These are phyloP conservation scores for Hippopotamus amphibius DNA, from an alignment of 2,113 vertebrate species.

Conservation along the genomic window DNA sequence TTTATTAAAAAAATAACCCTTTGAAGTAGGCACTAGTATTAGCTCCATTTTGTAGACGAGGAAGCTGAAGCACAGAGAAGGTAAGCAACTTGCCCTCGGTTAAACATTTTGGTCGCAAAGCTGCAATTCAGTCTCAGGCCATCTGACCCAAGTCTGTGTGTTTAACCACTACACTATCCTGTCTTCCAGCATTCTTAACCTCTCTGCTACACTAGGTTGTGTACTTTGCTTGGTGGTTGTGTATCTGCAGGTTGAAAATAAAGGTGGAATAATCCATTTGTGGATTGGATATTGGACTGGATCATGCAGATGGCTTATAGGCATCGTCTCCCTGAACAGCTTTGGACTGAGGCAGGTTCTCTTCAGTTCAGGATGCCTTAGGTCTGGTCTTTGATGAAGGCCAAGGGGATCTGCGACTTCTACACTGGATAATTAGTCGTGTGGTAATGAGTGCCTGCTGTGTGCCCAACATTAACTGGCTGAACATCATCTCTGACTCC, in stretches of 20 bases:
- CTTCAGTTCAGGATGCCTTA: neutral
- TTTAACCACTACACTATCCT: neutral
- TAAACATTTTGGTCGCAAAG: neutral
- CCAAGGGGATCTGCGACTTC: neutral
- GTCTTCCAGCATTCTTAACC: neutral
- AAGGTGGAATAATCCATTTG: neutral
- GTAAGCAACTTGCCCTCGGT: neutral
- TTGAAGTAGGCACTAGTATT: constrained; percentile 12
- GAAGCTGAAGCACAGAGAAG: constrained; percentile 1
- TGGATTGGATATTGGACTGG: neutral
- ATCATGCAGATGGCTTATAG: neutral
- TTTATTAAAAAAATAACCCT: too few species aligned
- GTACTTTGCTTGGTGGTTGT: neutral
- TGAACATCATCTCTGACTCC: neutral
- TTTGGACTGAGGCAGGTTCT: neutral
- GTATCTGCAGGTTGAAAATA: neutral
- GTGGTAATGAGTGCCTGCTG: neutral
- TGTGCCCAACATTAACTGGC: neutral
- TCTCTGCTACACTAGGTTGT: neutral
- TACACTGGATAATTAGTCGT: neutral
- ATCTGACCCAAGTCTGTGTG: neutral
- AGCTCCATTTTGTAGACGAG: neutral
- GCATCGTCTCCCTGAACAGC: neutral
- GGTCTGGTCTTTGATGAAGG: neutral
- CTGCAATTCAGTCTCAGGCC: neutral